A percentile compares a stretch with the other conserved stretches of the same genome.
Conservation (phyloP, 2,888 invertebrate genomes). For the Campopleginae sp. region DNA sequence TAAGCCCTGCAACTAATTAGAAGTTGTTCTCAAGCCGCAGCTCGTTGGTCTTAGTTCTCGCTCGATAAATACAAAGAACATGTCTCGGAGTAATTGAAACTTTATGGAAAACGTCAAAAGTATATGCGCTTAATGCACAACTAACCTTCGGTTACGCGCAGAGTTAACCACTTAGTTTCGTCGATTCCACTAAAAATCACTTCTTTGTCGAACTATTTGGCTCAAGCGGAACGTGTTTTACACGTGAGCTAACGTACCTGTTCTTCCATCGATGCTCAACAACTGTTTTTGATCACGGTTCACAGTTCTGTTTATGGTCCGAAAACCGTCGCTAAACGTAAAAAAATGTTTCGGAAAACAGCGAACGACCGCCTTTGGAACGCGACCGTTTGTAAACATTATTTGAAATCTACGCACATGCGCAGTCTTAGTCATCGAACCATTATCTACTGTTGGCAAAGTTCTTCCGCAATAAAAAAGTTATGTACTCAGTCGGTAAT, state of each 20-base stretch:
- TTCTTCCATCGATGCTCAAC: constrained; percentile 36
- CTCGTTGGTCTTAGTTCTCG: neutral
- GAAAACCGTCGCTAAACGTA: neutral
- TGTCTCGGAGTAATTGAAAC: neutral
- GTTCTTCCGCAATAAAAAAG: neutral
- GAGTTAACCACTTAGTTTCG: neutral
- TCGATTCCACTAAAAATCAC: neutral
- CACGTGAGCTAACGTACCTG: constrained; percentile 37
- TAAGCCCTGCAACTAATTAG: neutral
- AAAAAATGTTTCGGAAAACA: neutral
- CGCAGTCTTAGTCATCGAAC: neutral
- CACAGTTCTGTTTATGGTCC: neutral
- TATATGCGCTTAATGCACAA: neutral
- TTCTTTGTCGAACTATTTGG: neutral
- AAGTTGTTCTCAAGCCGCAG: neutral
- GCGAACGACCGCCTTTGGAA: constrained; percentile 9
- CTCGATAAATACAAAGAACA: neutral
- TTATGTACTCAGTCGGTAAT: neutral
- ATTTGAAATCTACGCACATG: constrained; percentile 44
- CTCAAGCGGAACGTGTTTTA: neutral
- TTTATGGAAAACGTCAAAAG: neutral
- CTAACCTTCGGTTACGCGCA: neutral
- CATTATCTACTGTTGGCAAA: neutral
- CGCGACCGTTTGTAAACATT: neutral
- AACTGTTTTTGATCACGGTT: neutral